Evolutionary conservation across 1,140 invertebrate species (phyloP).

Genomic region (Rhynchophorus ferrugineus): DNA sequence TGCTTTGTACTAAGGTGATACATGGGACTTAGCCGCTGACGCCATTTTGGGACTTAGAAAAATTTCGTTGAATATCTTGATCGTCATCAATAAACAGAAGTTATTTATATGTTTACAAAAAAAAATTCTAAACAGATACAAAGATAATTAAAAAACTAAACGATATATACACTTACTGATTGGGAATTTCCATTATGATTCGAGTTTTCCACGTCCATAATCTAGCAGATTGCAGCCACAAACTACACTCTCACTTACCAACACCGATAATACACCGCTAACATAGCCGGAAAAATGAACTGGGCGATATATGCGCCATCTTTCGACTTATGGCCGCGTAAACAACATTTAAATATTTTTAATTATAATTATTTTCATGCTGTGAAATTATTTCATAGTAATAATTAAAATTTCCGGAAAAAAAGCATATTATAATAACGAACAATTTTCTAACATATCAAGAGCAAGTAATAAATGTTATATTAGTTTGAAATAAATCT

Average conservation of each 20-base stretch:
- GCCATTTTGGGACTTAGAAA: conserved; percentile 83
- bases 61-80: conserved; percentile 47
- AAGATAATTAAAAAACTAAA: conserved; percentile 22
- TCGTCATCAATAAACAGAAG: conserved; percentile 32
- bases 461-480: too few relatives aligned
- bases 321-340: too few relatives aligned
- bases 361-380: too few relatives aligned
- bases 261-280: too few relatives aligned
- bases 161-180: conserved; percentile 34
- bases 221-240: conserved; percentile 16
- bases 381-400: too few relatives aligned
- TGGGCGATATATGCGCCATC: too few relatives aligned
- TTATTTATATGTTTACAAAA: conserved; percentile 11
- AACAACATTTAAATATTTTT: too few relatives aligned
- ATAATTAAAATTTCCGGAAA: too few relatives aligned
- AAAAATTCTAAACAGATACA: conserved; percentile 22
- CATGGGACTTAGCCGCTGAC: conserved; percentile 62
- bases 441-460: too few relatives aligned
- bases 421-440: too few relatives aligned
- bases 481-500: too few relatives aligned
- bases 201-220: conserved; percentile 37
- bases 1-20: conserved; percentile 23
- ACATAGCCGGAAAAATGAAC: too few relatives aligned
- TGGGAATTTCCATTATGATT: conserved; percentile 28
- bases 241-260: background rate